A percentile compares a stretch with the other conserved stretches of the same genome.
Conservation (phyloP, 2,888 invertebrate genomes). For the Litoditis marina region DNA sequence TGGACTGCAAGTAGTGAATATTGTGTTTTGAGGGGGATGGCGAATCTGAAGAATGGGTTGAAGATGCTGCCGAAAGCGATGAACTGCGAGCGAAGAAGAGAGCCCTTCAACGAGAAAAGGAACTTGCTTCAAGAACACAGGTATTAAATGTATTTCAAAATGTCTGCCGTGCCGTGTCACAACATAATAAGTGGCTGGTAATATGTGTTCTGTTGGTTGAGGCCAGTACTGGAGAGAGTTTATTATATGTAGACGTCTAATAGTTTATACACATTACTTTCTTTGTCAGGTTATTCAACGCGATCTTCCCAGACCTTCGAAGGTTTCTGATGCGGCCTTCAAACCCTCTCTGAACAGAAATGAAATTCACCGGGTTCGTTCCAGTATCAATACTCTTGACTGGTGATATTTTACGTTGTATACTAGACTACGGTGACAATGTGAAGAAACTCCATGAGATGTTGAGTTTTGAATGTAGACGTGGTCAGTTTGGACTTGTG, state of each 20-base stretch:
- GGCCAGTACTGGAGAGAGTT: too few relatives aligned
- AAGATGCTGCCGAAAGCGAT: conserved; percentile 58
- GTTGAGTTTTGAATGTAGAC: too few relatives aligned
- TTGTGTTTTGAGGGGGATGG: conserved; percentile 3
- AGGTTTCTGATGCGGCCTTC: conserved; percentile 48
- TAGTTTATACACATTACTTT: neutral
- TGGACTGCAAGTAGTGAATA: neutral
- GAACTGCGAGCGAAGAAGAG: conserved; percentile 60
- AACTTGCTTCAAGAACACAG: conserved; percentile 48
- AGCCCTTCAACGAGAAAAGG: conserved; percentile 57
- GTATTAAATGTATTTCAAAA: conserved; percentile 69
- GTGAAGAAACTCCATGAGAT: too few relatives aligned
- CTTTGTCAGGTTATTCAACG: conserved; percentile 47
- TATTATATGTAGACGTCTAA: conserved; percentile 20
- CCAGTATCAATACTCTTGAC: too few relatives aligned
- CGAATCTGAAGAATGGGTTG: conserved; percentile 47
- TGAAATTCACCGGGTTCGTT: conserved; percentile 42
- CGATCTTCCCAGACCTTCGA: conserved; percentile 50
- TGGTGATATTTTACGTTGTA: too few relatives aligned
- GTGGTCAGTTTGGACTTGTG: too few relatives aligned
- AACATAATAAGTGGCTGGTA: too few relatives aligned
- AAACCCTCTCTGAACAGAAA: conserved; percentile 35
- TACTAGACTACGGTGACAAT: too few relatives aligned
- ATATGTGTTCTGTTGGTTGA: too few relatives aligned
- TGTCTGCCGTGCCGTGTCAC: too few relatives aligned